Evolutionary conservation across 2,113 vertebrate species (phyloP), one percentile per base, ranked within the genome.

Genomic region (Ciconia boyciana): DNA sequence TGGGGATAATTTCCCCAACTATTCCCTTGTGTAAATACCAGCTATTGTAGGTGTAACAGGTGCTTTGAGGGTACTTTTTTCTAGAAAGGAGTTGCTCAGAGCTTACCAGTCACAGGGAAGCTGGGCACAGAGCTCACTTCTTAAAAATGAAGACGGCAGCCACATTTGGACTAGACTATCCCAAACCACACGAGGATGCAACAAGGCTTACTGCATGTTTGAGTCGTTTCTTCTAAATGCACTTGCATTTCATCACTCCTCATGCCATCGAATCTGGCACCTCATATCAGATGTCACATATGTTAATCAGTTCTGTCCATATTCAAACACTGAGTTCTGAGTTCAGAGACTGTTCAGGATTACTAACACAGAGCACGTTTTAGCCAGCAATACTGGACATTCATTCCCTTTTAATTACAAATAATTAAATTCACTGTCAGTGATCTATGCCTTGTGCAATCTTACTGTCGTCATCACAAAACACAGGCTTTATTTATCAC

Each of bases 61-160:
- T 6, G 4, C 41, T 31, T 6, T 24, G 26, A 70, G 55, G 57
- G 48, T 66, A 14, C 75, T 80, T 91, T 55, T 34, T 97, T 97
- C 75, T 97, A 99, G 98, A 95, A 29, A 13, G 66, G 64, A 92
- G 13, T 91, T 97, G 36, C 39, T 99, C 90, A 98, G 95, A 89
- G 96, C 39, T 88, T 98, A 98, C 66, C 97, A 96, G 46, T 95
- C 97, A 3, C 99, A 98, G 98, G 90, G 97, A 86, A 98, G 96
- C 60, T 96, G 93, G 91, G 87, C 93, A 24, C 79, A 91, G 85
- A 93, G 87, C 76, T 93, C 86, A 9, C 88, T 61, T 58, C 61
- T 62, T 49, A 75, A 36, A 87, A 29, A 46, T 54, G 75, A 86
- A 92, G 68, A 60, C 34, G 92, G 75, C 81, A 84, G 10, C 65